Percentiles rank a stretch among this genome's conserved stretches.
Conservation (phyloP, 2,888 invertebrate genomes). For the Hipparchia semele region DNA sequence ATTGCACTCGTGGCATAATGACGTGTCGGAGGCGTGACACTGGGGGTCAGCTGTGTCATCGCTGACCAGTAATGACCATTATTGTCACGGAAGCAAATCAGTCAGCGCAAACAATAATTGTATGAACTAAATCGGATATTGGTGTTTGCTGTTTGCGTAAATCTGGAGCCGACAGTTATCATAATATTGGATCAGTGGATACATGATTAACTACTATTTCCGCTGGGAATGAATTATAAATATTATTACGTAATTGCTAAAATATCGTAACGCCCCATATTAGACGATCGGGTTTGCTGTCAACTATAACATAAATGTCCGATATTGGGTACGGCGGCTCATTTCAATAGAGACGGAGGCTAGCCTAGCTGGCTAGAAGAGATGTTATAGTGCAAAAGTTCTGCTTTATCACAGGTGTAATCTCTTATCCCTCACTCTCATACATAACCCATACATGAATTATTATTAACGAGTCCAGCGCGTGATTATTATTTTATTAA, state of each 20-base stretch:
- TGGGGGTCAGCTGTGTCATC: background rate
- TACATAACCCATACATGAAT: too few species aligned
- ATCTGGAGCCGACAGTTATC: background rate
- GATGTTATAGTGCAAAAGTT: too few species aligned
- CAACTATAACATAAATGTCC: too few species aligned
- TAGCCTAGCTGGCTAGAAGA: too few species aligned
- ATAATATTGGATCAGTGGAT: constrained; percentile 3
- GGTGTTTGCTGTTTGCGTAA: constrained; percentile 8
- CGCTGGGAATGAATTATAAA: background rate
- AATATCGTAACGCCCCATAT: too few species aligned
- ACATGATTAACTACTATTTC: background rate
- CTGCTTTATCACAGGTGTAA: too few species aligned
- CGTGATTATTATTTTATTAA: too few species aligned
- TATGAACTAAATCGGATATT: constrained; percentile 11
- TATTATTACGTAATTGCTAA: background rate
- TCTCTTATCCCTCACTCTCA: too few species aligned
- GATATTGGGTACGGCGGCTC: too few species aligned
- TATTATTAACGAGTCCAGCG: too few species aligned
- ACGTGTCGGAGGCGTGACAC: background rate
- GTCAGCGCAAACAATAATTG: constrained; percentile 13
- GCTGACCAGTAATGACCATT: background rate
- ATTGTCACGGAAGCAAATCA: background rate
- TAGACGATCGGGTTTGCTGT: too few species aligned
- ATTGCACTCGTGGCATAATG: background rate
- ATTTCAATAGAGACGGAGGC: too few species aligned